Percentiles rank a stretch among this genome's conserved stretches.
Conservation (phyloP, 53 echinoderm and acorn worm species). For the Temnopleurus reevesii region DNA sequence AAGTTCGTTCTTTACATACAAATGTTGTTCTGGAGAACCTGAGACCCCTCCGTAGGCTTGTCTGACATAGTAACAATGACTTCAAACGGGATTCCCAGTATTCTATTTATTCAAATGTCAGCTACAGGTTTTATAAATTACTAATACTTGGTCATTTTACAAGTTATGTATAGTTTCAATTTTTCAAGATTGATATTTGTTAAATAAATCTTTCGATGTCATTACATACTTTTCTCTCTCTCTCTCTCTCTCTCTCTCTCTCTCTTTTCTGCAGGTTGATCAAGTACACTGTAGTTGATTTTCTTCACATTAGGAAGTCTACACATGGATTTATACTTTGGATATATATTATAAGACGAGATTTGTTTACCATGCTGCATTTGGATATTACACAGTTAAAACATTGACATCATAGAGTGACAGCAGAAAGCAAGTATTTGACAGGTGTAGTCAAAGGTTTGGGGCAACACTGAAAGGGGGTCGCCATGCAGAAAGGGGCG, state of each 20-base stretch:
- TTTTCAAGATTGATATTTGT: too few species aligned
- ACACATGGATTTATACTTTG: constrained; percentile 41
- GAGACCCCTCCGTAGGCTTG: too few species aligned
- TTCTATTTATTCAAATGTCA: too few species aligned
- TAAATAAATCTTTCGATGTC: too few species aligned
- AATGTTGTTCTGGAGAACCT: too few species aligned
- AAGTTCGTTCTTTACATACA: too few species aligned
- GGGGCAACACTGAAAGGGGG: background rate
- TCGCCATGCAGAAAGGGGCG: constrained; percentile 68
- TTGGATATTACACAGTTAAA: background rate
- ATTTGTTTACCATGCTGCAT: background rate
- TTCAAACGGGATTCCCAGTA: too few species aligned
- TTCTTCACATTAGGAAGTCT: background rate
- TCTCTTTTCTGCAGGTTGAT: background rate
- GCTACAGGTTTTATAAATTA: too few species aligned
- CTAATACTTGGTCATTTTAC: too few species aligned
- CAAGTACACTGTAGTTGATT: background rate
- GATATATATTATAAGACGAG: background rate
- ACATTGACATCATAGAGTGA: background rate
- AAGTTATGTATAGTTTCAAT: too few species aligned
- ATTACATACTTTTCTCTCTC: too few species aligned
- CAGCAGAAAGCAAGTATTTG: background rate
- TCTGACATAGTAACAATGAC: too few species aligned
- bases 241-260: background rate
- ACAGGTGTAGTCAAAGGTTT: background rate